Conservation (phyloP, 2,113 vertebrate genomes). For the Spea multiplicata region DNA sequence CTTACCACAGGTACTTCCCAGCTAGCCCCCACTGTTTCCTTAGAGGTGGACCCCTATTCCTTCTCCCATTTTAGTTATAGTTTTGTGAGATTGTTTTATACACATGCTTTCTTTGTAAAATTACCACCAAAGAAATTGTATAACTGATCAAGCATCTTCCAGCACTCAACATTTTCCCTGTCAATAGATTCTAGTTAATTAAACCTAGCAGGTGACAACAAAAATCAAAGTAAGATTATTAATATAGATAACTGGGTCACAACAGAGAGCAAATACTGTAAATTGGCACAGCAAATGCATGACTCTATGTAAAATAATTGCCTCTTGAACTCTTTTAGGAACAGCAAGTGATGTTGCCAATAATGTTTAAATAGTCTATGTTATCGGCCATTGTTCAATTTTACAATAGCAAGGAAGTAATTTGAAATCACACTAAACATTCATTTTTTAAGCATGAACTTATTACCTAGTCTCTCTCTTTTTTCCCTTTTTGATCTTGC, state of each 20-base stretch:
- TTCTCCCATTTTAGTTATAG: too few relatives aligned
- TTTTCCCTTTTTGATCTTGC: not conserved
- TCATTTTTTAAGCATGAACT: not conserved
- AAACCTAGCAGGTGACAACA: conserved; percentile 19
- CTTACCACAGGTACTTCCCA: too few relatives aligned
- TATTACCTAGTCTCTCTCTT: not conserved
- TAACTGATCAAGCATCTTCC: conserved; percentile 1
- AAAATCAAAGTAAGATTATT: conserved; percentile 19
- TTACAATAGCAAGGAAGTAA: not conserved
- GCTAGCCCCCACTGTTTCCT: too few relatives aligned
- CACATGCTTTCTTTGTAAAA: too few relatives aligned
- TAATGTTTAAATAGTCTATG: conserved; percentile 10
- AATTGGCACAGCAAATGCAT: conserved; percentile 6
- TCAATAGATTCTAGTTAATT: conserved; percentile 25
- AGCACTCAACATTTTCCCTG: conserved; percentile 3
- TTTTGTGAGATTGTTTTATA: too few relatives aligned
- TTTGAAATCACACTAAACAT: not conserved
- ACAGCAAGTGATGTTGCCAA: conserved; percentile 21
- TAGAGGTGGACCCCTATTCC: too few relatives aligned
- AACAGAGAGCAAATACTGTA: conserved; percentile 22
- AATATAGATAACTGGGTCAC: conserved; percentile 36
- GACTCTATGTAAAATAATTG: not conserved
- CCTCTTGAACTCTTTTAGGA: conserved; percentile 2
- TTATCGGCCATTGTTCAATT: not conserved
- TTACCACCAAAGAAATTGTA: too few relatives aligned